Evolutionary conservation across 2,888 invertebrate genomes (phyloP), one percentile per base, ranked within the genome.

Genomic region (Calameuta pallipes): DNA sequence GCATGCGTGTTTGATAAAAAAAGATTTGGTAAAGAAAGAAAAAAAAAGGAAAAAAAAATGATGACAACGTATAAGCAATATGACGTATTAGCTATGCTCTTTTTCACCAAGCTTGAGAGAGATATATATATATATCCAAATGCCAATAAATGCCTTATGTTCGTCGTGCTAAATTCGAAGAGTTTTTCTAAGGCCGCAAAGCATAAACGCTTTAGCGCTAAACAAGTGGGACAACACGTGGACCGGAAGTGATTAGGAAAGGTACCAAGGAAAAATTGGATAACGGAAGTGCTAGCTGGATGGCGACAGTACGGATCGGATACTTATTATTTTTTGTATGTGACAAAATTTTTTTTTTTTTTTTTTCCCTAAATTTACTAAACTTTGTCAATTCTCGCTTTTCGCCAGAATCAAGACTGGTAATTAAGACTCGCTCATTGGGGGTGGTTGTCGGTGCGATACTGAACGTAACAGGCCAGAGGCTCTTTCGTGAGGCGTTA

Each of bases 111-210:
- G 56, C 56, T 56, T 23, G 15, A 56, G 23, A 56, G 4, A 41
- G 15, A 41, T 41, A 41, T 41, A 41, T 31, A 73, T 73, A 73
- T 73, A 73, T 74, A 74, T 56, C 56, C 9, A 56, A 56, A 56
- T 56, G 23, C 56, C 23, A 56, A 56, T 56, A 56, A 41, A 41
- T 41, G 56, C 56, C 23, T 56, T 15, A 15, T 41, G 41, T 56
- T 23, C 56, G 56, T 56, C 23, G 56, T 23, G 56, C 56, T 56
- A 56, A 56, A 2, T 56, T 56, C 56, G 56, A 56, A 56, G 56
- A 56, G 9, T 56, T 56, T 23, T 23, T 56, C 56, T 56, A 56
- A 56, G 56, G 56, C 56, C 56, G 23, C 56, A 23, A 56, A 56
- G 56, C 56, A 56, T 23, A 2, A 56, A 56, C 56, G 56, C 56